phyloP scores from a whole-genome alignment of 2,888 invertebrate genomes.

The Hydroisotoma schaefferi region DNA sequence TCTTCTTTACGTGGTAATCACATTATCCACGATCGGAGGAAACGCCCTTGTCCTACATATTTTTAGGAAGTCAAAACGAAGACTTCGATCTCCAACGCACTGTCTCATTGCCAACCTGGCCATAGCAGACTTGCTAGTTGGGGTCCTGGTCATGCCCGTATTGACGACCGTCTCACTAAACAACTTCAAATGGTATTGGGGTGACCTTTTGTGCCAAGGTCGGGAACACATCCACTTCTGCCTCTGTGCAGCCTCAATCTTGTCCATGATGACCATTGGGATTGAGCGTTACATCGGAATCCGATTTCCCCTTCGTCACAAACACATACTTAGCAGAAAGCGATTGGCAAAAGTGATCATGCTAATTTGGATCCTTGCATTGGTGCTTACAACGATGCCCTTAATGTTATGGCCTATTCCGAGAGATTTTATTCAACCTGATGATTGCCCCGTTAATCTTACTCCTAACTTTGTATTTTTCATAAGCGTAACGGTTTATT shows the following conservation, averaged over 20 bases:
- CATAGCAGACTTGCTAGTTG: too few species aligned
- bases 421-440: not conserved
- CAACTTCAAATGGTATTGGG: constrained; percentile 1
- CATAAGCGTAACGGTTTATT: not conserved
- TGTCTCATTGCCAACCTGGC: too few species aligned
- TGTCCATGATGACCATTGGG: constrained; percentile 5
- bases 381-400: not conserved
- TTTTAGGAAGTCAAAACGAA: too few species aligned
- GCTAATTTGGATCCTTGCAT: not conserved
- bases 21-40: too few species aligned
- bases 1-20: too few species aligned
- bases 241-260: constrained; percentile 12
- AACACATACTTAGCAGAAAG: constrained; percentile 4
- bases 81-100: too few species aligned
- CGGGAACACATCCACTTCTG: constrained; percentile 4
- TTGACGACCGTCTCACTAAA: too few species aligned
- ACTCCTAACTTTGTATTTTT: not conserved
- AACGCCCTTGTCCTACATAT: too few species aligned
- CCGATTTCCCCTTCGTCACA: constrained; percentile 3
- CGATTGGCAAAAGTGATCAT: not conserved
- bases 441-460: not conserved
- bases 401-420: not conserved
- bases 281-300: constrained; percentile 15
- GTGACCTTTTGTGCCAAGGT: not conserved
- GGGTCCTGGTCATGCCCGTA: too few species aligned